phyloP scores from a whole-genome alignment of 1,140 invertebrate genomes.

The Melitaea cinxia region DNA sequence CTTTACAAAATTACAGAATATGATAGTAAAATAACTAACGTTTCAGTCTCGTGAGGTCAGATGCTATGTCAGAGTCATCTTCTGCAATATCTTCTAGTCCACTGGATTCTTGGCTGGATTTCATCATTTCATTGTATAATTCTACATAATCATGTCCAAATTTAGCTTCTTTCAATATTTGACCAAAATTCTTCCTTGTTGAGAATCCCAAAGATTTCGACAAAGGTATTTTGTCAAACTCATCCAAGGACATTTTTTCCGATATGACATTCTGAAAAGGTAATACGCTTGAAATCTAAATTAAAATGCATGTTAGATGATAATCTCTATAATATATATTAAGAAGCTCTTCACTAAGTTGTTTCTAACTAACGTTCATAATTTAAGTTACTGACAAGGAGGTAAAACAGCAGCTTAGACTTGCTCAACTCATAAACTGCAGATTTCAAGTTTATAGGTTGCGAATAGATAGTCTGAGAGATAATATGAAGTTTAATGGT shows the following conservation, averaged over 20 bases:
- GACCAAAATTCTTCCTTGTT: slow-evolving; percentile 31
- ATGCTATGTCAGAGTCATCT: slow-evolving; percentile 15
- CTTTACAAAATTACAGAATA: too few relatives aligned
- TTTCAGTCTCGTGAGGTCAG: slow-evolving; percentile 31
- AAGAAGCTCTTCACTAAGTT: too few relatives aligned
- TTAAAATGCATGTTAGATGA: not conserved
- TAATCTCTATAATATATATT: too few relatives aligned
- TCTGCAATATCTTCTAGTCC: slow-evolving; percentile 17
- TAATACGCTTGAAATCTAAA: too few relatives aligned
- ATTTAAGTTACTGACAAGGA: too few relatives aligned
- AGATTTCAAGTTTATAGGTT: too few relatives aligned
- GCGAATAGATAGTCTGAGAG: too few relatives aligned
- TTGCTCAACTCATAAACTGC: too few relatives aligned
- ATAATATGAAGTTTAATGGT: too few relatives aligned
- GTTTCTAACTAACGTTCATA: too few relatives aligned
- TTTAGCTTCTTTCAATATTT: slow-evolving; percentile 42
- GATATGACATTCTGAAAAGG: slow-evolving; percentile 22
- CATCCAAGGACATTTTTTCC: slow-evolving; percentile 5
- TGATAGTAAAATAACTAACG: slow-evolving; percentile 27
- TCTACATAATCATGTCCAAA: slow-evolving; percentile 46
- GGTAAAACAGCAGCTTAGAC: too few relatives aligned
- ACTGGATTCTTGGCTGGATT: slow-evolving; percentile 42
- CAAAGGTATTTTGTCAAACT: slow-evolving; percentile 40
- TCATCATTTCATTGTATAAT: slow-evolving; percentile 58
- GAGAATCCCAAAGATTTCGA: slow-evolving; percentile 53